A percentile compares a stretch with the other conserved stretches of the same genome.
These are phyloP conservation scores for Perithous albicinctus DNA, from an alignment of 2,888 invertebrate genomes.

Conservation along the genomic window DNA sequence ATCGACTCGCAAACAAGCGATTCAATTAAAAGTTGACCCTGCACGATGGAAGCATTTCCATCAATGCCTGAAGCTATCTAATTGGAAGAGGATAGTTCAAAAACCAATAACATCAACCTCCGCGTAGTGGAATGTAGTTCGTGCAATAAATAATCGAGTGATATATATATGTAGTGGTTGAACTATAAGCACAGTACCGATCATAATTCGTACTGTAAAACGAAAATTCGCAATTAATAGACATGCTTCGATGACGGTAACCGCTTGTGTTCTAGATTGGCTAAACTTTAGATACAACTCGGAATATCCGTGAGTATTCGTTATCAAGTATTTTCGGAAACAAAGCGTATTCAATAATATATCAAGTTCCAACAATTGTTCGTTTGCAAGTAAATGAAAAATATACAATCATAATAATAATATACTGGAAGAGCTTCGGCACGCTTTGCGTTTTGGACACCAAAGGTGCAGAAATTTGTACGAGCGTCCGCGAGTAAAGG, in stretches of 20 bases:
- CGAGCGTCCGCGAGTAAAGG: too few relatives aligned
- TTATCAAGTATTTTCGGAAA: too few relatives aligned
- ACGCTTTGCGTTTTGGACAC: too few relatives aligned
- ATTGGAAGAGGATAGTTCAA: slow-evolving; percentile 44
- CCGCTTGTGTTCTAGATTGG: too few relatives aligned
- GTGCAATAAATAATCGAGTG: slow-evolving; percentile 10
- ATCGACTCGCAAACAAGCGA: slow-evolving; percentile 3
- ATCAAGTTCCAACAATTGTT: too few relatives aligned
- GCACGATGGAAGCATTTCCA: slow-evolving; percentile 19
- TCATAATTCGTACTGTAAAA: background rate
- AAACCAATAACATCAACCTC: slow-evolving; percentile 21
- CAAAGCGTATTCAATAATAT: too few relatives aligned
- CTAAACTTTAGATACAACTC: too few relatives aligned
- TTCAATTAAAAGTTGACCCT: slow-evolving; percentile 49
- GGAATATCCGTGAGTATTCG: too few relatives aligned
- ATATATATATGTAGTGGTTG: background rate
- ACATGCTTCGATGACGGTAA: background rate
- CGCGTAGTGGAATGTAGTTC: slow-evolving; percentile 7
- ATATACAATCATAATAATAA: too few relatives aligned
- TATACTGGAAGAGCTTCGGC: too few relatives aligned
- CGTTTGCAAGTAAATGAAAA: too few relatives aligned
- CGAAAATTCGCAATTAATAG: background rate
- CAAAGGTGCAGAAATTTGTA: too few relatives aligned
- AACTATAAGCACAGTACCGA: background rate
- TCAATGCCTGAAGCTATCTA: slow-evolving; percentile 18